Evolutionary conservation across 2,113 vertebrate species (phyloP), one percentile per base, ranked within the genome.

Genomic region (Syngnathus typhle): DNA sequence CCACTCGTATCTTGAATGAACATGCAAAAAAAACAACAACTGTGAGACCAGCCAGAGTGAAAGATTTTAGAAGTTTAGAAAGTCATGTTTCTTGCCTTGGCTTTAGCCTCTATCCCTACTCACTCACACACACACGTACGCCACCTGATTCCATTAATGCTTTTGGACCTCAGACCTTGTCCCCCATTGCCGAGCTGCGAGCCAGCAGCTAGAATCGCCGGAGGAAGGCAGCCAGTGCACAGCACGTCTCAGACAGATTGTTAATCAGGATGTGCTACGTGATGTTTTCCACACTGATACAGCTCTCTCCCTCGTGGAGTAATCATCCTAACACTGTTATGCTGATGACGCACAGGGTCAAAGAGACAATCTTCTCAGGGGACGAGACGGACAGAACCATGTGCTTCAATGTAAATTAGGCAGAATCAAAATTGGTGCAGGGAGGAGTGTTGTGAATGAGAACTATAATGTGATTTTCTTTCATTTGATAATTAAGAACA

Each of bases 211-310:
- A 77, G 72, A 80, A 68, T 66, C 43, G 16, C 64, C 70, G 68
- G 68, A 80, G 76, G 71, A 77, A 54, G 63, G 78, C 78, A 61
- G 68, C 37, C 47, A 46, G 65, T 19, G 47, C 71, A 71, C 66
- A 80, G 70, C 75, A 76, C 54, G 47, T 77, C 72, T 79, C 68
- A 73, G 74, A 83, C 77, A 84, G 81, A 81, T 68, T 86, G 81
- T 86, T 84, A 83, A 84, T 85, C 78, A 85, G 82, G 54, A 67
- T 5, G 7, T 64, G 74, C 68, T 74, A 75, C 75, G 54, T 80
- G 79, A 82, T 77, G 78, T 77, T 83, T 74, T 80, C 72, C 73
- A 72, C 64, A 70, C 47, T 36, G 55, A 75, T 81, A 75, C 71
- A 76, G 80, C 65, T 52, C 13, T 41, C 61, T 78, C 73, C 68